A percentile compares a stretch with the other conserved stretches of the same genome.
Evolutionary conservation across 2,888 invertebrate genomes (phyloP).

Genomic region (Xestia c-nigrum): DNA sequence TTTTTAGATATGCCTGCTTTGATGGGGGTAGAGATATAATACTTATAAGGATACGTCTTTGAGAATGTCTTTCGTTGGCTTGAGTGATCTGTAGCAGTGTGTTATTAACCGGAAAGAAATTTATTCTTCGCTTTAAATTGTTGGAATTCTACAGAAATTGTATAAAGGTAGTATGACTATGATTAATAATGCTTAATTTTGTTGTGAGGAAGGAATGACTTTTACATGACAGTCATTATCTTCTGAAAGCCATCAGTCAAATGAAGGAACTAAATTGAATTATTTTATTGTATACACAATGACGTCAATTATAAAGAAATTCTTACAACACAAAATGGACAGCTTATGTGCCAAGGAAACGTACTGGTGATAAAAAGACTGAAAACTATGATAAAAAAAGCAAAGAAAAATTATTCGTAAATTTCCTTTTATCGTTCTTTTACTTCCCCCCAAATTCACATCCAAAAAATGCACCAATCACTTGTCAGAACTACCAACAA

Average conservation of each 20-base stretch:
- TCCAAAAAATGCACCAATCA: conserved; percentile 16
- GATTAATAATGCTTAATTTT: background rate
- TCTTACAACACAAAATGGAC: background rate
- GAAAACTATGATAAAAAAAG: background rate
- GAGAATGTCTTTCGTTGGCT: conserved; percentile 42
- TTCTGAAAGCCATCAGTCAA: background rate
- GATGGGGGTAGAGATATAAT: conserved; percentile 14
- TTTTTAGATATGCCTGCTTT: conserved; percentile 55
- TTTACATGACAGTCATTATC: background rate
- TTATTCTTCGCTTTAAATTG: background rate
- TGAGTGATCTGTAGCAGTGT: conserved; percentile 29
- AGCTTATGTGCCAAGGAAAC: background rate
- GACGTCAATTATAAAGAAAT: background rate
- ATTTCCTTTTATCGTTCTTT: background rate
- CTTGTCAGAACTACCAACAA: conserved; percentile 10
- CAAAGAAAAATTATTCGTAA: background rate
- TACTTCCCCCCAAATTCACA: background rate
- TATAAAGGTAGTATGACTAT: background rate
- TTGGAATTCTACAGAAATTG: background rate
- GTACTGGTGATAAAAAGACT: background rate
- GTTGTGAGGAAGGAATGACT: too few species aligned
- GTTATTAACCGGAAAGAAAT: conserved; percentile 4
- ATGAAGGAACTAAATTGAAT: too few species aligned
- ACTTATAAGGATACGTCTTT: conserved; percentile 29
- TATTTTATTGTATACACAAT: background rate